Base-by-base conservation (phyloP, 53 echinoderm and acorn worm species). In the Echinometra lucunter region DNA sequence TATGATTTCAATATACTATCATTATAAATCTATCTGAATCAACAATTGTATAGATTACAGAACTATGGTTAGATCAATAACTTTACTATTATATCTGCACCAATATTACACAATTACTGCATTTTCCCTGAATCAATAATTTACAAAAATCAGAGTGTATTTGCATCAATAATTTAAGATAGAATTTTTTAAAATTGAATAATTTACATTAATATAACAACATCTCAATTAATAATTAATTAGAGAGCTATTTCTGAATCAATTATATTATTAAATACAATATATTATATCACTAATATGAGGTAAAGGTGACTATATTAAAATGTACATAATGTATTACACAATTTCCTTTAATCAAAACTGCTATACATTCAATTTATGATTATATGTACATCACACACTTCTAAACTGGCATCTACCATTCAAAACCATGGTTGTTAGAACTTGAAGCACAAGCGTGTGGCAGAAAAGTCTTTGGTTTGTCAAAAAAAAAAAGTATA, bases 161-260 rank as follows among this genome's bases (percentile, higher is more conserved):
- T 2, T 85, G 49, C 3, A 85, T 53, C 28, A 49, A 85, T 85
- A 81, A 81, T 44, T 81, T 81, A 81, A 13, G 0, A 40, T 40
- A 38, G 15, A 18, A 49, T 49, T 85, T 8, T 85, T 28, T 85
- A 25, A 10, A 25, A 47, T 6, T 47, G 28, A 85, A 85, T 85
- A 85, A 45, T 49, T 85, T 49, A 85, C 49, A 85, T 85, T 49
- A 7, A 85, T 85, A 85, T n/a, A 49, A 27, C 49, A n/a, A 40
- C 49, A 27, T 85, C 28, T 49, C 25, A 85, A 85, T 85, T 35
- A 74, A 74, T 81, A 85, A 53, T 85, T 81, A 81, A 42, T 81
- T 38, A 44, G 42, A 81, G 44, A 44, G 3, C 30, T 12, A 47
- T 85, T 47, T 85, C 28, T 49, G n/a, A 47, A 47, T 85, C 47